A percentile compares a stretch with the other conserved stretches of the same genome.
Evolutionary conservation across 2,797 vertebrate species (phyloP).

Genomic region (Galaxias olidus): DNA sequence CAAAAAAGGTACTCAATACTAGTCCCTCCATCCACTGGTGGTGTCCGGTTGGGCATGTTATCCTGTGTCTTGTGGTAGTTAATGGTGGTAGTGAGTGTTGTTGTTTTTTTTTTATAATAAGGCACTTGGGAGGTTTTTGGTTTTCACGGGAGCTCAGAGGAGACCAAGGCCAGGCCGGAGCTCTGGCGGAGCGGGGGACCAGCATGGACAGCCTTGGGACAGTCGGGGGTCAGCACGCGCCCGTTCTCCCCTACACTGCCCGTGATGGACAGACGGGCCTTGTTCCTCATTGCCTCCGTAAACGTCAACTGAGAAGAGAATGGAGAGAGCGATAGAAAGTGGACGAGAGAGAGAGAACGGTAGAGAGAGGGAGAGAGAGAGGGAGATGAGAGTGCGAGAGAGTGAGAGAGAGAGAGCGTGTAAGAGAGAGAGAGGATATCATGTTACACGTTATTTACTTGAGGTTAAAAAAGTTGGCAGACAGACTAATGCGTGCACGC

Average conservation of each 20-base stretch:
- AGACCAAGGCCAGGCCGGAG: conserved; percentile 97
- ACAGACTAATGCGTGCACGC: background rate
- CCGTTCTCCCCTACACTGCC: conserved; percentile 98
- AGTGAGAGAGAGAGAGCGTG: conserved; percentile 28
- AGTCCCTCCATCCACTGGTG: conserved; percentile 25
- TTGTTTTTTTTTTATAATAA: conserved; percentile 71
- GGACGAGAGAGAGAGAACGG: conserved; percentile 7
- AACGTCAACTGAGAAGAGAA: conserved; percentile 87
- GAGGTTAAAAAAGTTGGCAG: conserved; percentile 21
- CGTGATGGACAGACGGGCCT: conserved; percentile 98
- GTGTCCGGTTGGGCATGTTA: conserved; percentile 28
- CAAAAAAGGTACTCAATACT: too few species aligned
- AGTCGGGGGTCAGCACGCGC: conserved; percentile 95
- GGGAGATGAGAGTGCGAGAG: conserved; percentile 17
- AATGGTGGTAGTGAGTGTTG: conserved; percentile 16
- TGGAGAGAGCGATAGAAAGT: conserved; percentile 32
- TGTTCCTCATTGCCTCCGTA: conserved; percentile 99
- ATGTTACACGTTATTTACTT: conserved; percentile 12
- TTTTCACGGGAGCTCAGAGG: conserved; percentile 99
- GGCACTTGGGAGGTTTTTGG: conserved; percentile 97
- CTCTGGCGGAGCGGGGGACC: conserved; percentile 94
- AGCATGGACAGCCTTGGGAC: conserved; percentile 94
- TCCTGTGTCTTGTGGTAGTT: conserved; percentile 37
- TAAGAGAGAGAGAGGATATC: conserved; percentile 37
- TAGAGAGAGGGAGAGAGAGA: conserved; percentile 24